A percentile compares a stretch with the other conserved stretches of the same genome.
Conservation (phyloP, 2,888 invertebrate species). For the Incurvaria masculella region DNA sequence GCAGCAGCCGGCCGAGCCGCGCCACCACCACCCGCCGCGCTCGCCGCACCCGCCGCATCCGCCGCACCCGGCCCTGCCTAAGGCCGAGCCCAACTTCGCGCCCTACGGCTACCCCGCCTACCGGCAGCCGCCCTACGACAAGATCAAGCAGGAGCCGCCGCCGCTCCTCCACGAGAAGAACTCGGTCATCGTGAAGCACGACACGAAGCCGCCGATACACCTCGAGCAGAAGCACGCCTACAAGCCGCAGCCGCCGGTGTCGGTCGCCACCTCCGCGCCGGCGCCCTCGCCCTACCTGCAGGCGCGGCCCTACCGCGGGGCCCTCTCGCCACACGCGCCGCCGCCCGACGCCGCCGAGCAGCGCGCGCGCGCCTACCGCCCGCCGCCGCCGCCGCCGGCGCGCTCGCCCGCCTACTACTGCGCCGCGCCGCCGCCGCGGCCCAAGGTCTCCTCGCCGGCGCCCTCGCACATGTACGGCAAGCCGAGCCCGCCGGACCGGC, state of each 20-base stretch:
- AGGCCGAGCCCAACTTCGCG: slow-evolving; percentile 66
- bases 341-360: slow-evolving; percentile 24
- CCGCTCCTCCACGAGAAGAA: slow-evolving; percentile 69
- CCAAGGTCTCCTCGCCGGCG: slow-evolving; percentile 35
- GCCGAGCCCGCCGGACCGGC: slow-evolving; percentile 54
- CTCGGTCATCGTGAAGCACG: slow-evolving; percentile 78
- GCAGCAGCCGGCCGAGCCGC: slow-evolving; percentile 22
- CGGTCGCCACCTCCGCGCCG: slow-evolving; percentile 51
- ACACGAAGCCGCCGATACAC: slow-evolving; percentile 61
- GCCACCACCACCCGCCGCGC: too few species aligned
- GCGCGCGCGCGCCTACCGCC: slow-evolving; percentile 14
- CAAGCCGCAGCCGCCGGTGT: slow-evolving; percentile 44
- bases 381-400: slow-evolving; percentile 37
- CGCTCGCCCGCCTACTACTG: slow-evolving; percentile 47
- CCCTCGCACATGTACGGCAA: slow-evolving; percentile 46
- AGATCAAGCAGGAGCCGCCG: slow-evolving; percentile 54
- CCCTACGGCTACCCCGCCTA: slow-evolving; percentile 65
- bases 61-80: slow-evolving; percentile 35
- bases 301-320: slow-evolving; percentile 24
- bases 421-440: slow-evolving; percentile 29
- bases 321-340: slow-evolving; percentile 23
- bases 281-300: slow-evolving; percentile 36
- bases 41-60: slow-evolving; percentile 11
- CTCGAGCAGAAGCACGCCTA: slow-evolving; percentile 58
- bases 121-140: slow-evolving; percentile 56